These are phyloP conservation scores for Nyleta sp. DNA, from an alignment of 2,888 invertebrate species.

Conservation along the genomic window DNA sequence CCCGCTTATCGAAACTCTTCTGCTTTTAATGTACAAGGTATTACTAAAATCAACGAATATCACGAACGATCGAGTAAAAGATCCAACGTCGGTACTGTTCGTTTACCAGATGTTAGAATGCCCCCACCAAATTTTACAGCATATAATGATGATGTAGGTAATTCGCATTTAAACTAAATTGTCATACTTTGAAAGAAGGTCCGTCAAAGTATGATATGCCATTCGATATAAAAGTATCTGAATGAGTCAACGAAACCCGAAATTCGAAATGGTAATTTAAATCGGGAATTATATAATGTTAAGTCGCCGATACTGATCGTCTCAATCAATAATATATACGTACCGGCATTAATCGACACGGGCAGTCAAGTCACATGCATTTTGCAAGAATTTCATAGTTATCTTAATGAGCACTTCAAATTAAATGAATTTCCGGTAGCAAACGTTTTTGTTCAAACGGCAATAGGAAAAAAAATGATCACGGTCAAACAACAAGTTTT, in stretches of 20 bases:
- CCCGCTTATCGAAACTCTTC: background rate
- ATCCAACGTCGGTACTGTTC: background rate
- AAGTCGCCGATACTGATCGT: background rate
- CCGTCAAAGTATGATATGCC: background rate
- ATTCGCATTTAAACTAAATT: background rate
- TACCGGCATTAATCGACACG: slow-evolving; percentile 53
- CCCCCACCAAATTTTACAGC: background rate
- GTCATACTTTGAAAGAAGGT: background rate
- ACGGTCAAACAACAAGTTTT: slow-evolving; percentile 38
- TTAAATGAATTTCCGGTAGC: slow-evolving; percentile 50
- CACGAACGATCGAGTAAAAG: background rate
- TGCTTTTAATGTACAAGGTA: background rate
- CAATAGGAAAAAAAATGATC: slow-evolving; percentile 49
- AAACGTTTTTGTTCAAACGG: slow-evolving; percentile 43
- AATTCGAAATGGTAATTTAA: background rate
- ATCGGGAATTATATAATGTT: background rate
- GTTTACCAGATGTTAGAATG: background rate
- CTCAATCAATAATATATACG: background rate
- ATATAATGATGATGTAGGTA: background rate
- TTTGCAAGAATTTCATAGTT: slow-evolving; percentile 47
- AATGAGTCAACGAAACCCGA: background rate
- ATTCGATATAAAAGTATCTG: background rate
- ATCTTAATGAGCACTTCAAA: slow-evolving; percentile 18
- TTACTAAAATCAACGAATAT: background rate
- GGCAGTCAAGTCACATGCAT: slow-evolving; percentile 65